Evolutionary conservation across 1,140 invertebrate genomes (phyloP), one percentile per base, ranked within the genome.

Genomic region (Zaprionus taronus): DNA sequence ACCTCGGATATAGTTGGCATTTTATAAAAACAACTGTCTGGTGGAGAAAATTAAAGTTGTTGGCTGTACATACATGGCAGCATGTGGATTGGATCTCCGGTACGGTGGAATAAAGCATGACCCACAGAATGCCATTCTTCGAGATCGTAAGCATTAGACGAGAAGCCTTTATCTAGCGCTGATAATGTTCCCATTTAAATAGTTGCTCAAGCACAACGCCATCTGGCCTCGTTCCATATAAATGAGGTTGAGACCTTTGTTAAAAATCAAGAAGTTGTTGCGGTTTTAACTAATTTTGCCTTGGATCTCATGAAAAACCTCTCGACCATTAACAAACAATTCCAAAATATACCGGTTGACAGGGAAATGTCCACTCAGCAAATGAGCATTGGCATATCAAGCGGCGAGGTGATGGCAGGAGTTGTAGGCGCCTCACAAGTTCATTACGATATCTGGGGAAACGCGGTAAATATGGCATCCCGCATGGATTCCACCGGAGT

Each of bases 391-490:
- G 96, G 96, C 15, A 96, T 98, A 77, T 96, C 96, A 14, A 95
- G 96, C 79, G 97, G 98, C 0, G 95, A 96, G 74, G 96, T 98
- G 9, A 97, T 97, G 65, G 98, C 98, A 1, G 98, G 98, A 2
- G 97, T 98, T 2, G 97, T 98, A 2, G 98, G 98, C 0, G 96
- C 96, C 1, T 95, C 96, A 15, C 98, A 98, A 90, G 97, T 97
- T 0, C 94, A 98, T 11, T 93, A 93, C 41, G 92, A 99, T 92
- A 98, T 99, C 80, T 98, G 98, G 98, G 98, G 98, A 0, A 96
- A 99, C 93, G 96, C 97, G 1, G 98, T 99, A 0, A 99, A 99
- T 93, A 97, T 99, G 94, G 97, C 98, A 1, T 98, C 97, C 4
- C 94, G 98, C 73, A 98, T 98, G 97, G 97, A 98, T 78, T 96